Conservation (phyloP, 2,888 invertebrate species). For the Eupithecia insigniata region DNA sequence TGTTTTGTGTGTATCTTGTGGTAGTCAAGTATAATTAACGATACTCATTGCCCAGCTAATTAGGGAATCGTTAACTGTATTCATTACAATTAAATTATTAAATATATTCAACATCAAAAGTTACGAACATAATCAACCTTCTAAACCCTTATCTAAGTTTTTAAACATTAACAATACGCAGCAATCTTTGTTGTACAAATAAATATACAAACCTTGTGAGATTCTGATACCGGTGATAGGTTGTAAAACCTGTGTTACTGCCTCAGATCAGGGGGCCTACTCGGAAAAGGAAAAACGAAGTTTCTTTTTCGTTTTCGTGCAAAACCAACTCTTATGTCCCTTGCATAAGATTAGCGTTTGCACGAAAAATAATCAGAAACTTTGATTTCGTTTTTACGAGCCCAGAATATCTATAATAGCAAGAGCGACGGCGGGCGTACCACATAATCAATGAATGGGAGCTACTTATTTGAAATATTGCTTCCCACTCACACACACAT, state of each 20-base stretch:
- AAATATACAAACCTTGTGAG: not conserved
- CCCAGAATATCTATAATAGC: too few relatives aligned
- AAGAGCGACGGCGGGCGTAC: too few relatives aligned
- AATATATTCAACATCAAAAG: not conserved
- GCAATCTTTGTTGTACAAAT: not conserved
- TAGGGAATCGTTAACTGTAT: not conserved
- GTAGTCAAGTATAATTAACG: not conserved
- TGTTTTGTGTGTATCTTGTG: not conserved
- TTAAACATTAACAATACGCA: not conserved
- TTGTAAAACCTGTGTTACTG: slow-evolving; percentile 1
- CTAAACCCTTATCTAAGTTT: not conserved
- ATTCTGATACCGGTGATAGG: not conserved
- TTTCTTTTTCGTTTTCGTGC: too few relatives aligned
- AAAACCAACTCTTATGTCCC: too few relatives aligned
- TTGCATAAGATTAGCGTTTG: too few relatives aligned
- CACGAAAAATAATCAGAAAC: too few relatives aligned
- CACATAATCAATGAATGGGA: too few relatives aligned
- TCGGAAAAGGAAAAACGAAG: too few relatives aligned
- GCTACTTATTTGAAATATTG: too few relatives aligned
- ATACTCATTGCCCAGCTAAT: not conserved
- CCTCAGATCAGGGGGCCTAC: too few relatives aligned
- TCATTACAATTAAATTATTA: not conserved
- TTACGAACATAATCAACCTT: not conserved
- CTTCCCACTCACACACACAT: too few relatives aligned
- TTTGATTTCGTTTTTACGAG: too few relatives aligned